Percentiles rank a stretch among this genome's conserved stretches.
Conservation (phyloP, 1,140 invertebrate species). For the Zaprionus tsacasi region DNA sequence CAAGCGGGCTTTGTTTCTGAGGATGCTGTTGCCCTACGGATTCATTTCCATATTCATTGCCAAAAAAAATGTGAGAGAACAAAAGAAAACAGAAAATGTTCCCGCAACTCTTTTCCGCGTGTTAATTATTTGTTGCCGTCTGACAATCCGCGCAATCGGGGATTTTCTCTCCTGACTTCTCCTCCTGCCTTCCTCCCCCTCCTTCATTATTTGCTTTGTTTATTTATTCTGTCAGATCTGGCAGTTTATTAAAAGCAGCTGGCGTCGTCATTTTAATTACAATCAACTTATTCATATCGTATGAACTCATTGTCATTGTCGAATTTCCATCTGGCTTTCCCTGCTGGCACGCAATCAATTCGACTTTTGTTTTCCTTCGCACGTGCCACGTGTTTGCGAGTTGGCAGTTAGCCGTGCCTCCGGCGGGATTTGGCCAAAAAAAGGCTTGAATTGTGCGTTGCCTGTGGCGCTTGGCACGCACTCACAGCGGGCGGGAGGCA, state of each 20-base stretch:
- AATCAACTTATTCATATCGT: slow-evolving; percentile 54
- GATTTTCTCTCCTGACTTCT: slow-evolving; percentile 15
- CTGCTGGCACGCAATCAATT: slow-evolving; percentile 80
- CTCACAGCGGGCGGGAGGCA: neutral
- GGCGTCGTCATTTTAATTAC: slow-evolving; percentile 77
- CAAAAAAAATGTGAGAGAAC: neutral
- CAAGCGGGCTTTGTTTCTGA: slow-evolving; percentile 21
- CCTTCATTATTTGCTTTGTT: slow-evolving; percentile 28
- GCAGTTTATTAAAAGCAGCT: slow-evolving; percentile 76
- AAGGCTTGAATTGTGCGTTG: slow-evolving; percentile 42
- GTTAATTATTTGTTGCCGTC: slow-evolving; percentile 33
- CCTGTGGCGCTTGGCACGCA: slow-evolving; percentile 31
- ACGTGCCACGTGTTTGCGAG: slow-evolving; percentile 26
- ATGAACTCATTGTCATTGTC: neutral
- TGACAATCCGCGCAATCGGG: slow-evolving; percentile 30
- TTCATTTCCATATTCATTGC: slow-evolving; percentile 12
- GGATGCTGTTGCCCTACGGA: slow-evolving; percentile 7
- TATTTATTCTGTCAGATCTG: slow-evolving; percentile 74
- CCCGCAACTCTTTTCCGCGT: slow-evolving; percentile 13
- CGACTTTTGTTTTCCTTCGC: slow-evolving; percentile 54
- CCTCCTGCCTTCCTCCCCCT: slow-evolving; percentile 45
- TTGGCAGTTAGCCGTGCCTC: neutral
- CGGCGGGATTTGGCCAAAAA: slow-evolving; percentile 1
- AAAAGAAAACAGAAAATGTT: neutral
- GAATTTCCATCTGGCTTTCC: slow-evolving; percentile 54